A percentile compares a stretch with the other conserved stretches of the same genome.
phyloP scores from a whole-genome alignment of 23 tunicate species.

The Halocynthia roretzi region DNA sequence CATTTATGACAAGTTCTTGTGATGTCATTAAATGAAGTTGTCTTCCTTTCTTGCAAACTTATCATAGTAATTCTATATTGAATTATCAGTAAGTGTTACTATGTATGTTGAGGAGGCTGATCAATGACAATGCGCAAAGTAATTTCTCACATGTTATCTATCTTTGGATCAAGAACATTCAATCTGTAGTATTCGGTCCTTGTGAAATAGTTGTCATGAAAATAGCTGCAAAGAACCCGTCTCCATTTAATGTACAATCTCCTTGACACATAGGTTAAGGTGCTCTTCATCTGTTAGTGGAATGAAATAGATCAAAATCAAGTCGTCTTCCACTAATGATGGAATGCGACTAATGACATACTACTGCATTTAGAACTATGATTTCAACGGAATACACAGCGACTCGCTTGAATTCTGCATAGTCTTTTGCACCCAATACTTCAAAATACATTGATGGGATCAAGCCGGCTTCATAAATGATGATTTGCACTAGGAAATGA shows the following conservation, averaged over 20 bases:
- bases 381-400: constrained; percentile 56
- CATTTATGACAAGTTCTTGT: too few species aligned
- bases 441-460: constrained; percentile 74
- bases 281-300: constrained; percentile 73
- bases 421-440: constrained; percentile 73
- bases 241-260: constrained; percentile 78
- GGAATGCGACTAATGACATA: constrained; percentile 19
- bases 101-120: too few species aligned
- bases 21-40: too few species aligned
- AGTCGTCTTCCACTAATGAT: neutral
- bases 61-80: too few species aligned
- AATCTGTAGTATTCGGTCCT: constrained; percentile 44
- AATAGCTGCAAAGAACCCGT: constrained; percentile 32
- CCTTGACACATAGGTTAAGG: constrained; percentile 42
- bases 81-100: too few species aligned
- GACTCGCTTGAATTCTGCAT: constrained; percentile 28
- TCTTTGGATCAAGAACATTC: constrained; percentile 46
- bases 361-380: constrained; percentile 84
- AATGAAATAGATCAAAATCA: neutral
- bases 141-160: constrained; percentile 68
- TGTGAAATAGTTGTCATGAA: constrained; percentile 56
- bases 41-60: too few species aligned
- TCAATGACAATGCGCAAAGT: neutral
- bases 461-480: constrained; percentile 90
- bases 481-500: constrained; percentile 57